Base-by-base conservation (phyloP, 2,113 vertebrate genomes). In the Pollachius pollachius region DNA sequence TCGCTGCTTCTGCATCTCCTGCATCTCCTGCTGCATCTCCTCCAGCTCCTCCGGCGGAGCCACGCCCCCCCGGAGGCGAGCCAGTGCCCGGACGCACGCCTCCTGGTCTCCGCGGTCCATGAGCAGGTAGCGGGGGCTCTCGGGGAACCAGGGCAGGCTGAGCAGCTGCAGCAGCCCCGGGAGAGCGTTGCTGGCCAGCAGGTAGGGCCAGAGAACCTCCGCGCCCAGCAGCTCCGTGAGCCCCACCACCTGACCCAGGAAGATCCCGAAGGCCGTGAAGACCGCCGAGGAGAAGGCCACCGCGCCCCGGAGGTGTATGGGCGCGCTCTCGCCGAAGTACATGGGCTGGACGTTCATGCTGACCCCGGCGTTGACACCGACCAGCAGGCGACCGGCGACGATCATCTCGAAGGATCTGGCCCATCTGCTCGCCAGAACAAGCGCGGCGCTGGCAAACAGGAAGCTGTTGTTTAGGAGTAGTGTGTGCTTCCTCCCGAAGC, bases 321-420 rank as follows among this genome's bases (percentile, higher is more conserved):
- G 94, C 5, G 94, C 94, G 15, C 94, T 95, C 82, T 97, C 95
- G 18, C 95, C 95, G 82, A 98, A 92, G 70, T 97, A 97, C 95
- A 97, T 96, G 73, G 95, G 95, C 81, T 98, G 95, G 25, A 97
- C 81, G 18, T 91, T 96, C 94, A 98, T 95, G 89, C 95, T 93
- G 64, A 98, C 89, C 66, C 96, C 95, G 96, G 81, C 90, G 67
- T 94, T 97, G 80, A 98, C 69, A 0, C 96, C 96, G 63, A 93
- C 69, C 0, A 97, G 87, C 69, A 96, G 81, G 58, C 96, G 91
- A 64, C 95, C 91, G 25, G 96, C 83, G 60, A 97, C 86, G 30
- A 98, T 94, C 94, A 98, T 96, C 78, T 97, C 96, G 70, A 95
- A 95, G 67, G 94, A 97, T 52, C 82, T 91, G 5, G 93, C 93